Conservation (phyloP, 2,797 vertebrate genomes). For the Sebastes itinus region DNA sequence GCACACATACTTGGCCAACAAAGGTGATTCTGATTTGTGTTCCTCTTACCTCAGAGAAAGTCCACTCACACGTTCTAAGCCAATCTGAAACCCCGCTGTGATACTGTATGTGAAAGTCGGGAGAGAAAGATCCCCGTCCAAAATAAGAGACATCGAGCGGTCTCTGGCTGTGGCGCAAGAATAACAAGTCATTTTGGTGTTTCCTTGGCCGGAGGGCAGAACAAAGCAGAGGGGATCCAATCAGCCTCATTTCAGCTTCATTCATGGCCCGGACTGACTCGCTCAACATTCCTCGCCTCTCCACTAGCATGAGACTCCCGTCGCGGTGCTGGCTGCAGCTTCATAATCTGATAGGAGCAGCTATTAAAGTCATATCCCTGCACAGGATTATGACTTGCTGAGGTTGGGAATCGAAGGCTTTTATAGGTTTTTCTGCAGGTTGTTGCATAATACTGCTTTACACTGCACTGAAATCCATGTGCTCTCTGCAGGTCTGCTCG, state of each 20-base stretch:
- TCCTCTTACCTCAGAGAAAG: neutral
- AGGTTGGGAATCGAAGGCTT: neutral
- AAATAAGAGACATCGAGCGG: slow-evolving; percentile 60
- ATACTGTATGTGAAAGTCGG: slow-evolving; percentile 21
- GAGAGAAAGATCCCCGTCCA: slow-evolving; percentile 44
- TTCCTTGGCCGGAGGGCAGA: slow-evolving; percentile 73
- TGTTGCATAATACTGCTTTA: slow-evolving; percentile 10
- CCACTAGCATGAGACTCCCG: slow-evolving; percentile 42
- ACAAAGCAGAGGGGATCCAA: slow-evolving; percentile 70
- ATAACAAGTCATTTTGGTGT: slow-evolving; percentile 79
- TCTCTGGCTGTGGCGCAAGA: slow-evolving; percentile 68
- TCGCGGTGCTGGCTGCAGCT: slow-evolving; percentile 30
- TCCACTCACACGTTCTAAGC: neutral
- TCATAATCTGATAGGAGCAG: slow-evolving; percentile 45
- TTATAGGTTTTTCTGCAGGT: slow-evolving; percentile 29
- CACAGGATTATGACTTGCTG: slow-evolving; percentile 27
- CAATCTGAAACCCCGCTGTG: slow-evolving; percentile 11
- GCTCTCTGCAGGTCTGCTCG: neutral
- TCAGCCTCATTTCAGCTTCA: slow-evolving; percentile 67
- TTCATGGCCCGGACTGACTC: slow-evolving; percentile 61
- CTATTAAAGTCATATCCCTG: slow-evolving; percentile 34
- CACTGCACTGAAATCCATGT: neutral
- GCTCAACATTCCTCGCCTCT: slow-evolving; percentile 56
- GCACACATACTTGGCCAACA: neutral
- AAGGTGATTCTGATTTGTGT: neutral